phyloP scores from a whole-genome alignment of 2,113 vertebrate species.

The Hypocryptadius cinnamomeus region DNA sequence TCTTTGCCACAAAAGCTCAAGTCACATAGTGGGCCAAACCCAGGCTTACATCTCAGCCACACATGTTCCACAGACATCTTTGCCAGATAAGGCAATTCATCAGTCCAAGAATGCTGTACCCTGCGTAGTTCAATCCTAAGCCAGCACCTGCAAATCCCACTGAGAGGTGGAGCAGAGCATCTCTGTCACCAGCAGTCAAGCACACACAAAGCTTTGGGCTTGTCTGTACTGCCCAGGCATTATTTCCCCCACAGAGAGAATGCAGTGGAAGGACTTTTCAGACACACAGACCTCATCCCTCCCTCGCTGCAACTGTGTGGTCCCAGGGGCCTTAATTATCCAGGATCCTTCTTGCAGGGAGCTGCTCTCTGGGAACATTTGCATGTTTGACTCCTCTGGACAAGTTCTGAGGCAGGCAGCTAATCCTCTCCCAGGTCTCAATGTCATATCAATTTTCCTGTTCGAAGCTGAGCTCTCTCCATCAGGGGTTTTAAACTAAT shows the following conservation, averaged over 20 bases:
- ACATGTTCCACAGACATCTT: neutral
- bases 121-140: neutral
- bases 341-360: neutral
- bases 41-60: neutral
- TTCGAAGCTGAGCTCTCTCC: slow-evolving; percentile 56
- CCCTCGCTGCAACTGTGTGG: neutral
- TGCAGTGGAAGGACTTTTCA: neutral
- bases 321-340: slow-evolving; percentile 40
- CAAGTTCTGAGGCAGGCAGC: slow-evolving; percentile 21
- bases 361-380: slow-evolving; percentile 6
- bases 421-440: slow-evolving; percentile 63
- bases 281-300: neutral
- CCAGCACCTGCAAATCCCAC: neutral
- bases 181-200: neutral
- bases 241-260: neutral
- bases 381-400: slow-evolving; percentile 11
- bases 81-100: neutral
- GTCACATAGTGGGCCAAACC: neutral
- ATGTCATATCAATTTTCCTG: slow-evolving; percentile 70
- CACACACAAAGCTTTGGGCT: neutral
- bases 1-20: neutral
- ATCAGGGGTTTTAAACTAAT: slow-evolving; percentile 60
- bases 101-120: neutral
- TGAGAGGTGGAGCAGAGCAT: neutral
- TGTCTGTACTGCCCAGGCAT: neutral